Base-by-base conservation (phyloP, 2,113 vertebrate species). In the Gambusia holbrooki region DNA sequence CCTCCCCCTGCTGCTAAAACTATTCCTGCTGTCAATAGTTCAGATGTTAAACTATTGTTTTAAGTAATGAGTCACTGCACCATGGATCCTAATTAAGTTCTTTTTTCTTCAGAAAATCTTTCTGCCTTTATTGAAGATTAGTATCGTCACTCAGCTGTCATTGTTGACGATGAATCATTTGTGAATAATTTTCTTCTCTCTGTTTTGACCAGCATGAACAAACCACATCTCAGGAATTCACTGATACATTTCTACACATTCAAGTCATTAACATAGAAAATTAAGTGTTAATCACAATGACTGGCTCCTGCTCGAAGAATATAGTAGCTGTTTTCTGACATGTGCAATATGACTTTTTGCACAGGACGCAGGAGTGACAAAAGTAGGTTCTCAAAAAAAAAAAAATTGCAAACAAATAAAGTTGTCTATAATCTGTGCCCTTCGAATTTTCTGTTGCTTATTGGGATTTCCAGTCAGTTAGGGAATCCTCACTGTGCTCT, bases 121-220 rank as follows among this genome's bases (percentile, higher is more conserved):
- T 3, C 5, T 65, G 27, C 6, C 1, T 65, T 60, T 69, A 51
- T 35, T 58, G 5, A 33, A 48, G 74, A 79, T 64, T 1, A 62
- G 69, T 72, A 15, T 19, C 17, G 11, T 70, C 54, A 29, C 65
- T 74, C 37, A 62, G 14, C 32, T 80, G 45, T 79, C 64, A 84
- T 28, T 81, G 69, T 71, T 62, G 9, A 67, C 30, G 15, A 65
- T 79, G 63, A 87, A 65, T 82, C 64, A 63, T 54, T 35, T 11
- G 6, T 65, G 48, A n/a, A 72, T 25, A 66, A 13, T 19, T 27
- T 33, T 35, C 30, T 25, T 22, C 65, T 63, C 42, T 61, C 40
- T 66, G 3, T 3, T 4, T 45, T 15, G 17, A 75, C 25, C 69
- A 30, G 5, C 1, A 54, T n/a, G 30, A 62, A 32, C 33, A 67